Conservation (phyloP, 2,888 invertebrate genomes). For the Acanthosepion esculentum region DNA sequence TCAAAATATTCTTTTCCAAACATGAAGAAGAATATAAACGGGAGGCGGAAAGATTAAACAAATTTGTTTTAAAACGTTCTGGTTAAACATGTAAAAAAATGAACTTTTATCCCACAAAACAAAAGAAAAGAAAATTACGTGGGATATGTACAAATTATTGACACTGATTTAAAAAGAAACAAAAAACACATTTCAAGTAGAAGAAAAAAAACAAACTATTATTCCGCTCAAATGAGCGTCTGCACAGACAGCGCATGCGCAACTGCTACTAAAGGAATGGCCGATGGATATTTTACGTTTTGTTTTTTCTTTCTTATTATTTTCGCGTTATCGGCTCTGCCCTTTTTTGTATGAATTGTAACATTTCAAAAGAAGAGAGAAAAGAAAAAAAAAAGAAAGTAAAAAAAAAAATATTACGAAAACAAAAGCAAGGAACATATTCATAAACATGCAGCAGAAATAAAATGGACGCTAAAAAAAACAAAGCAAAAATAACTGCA, state of each 20-base stretch:
- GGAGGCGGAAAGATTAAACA: not conserved
- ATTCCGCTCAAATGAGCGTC: not conserved
- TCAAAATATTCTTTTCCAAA: not conserved
- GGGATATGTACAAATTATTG: not conserved
- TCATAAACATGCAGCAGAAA: not conserved
- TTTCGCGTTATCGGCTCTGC: not conserved
- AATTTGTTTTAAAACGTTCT: no score
- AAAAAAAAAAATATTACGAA: not conserved
- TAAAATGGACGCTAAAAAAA: not conserved
- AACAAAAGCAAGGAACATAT: not conserved
- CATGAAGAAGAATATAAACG: not conserved
- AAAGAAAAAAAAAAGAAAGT: not conserved
- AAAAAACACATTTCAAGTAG: not conserved
- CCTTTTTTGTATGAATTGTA: not conserved
- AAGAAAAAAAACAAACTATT: not conserved
- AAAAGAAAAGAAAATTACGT: not conserved
- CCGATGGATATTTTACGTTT: not conserved
- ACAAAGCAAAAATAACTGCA: not conserved
- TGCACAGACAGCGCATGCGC: not conserved
- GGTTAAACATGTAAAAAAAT: not conserved
- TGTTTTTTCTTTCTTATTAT: not conserved
- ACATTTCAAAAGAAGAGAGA: not conserved
- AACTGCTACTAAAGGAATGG: slow-evolving; percentile 2
- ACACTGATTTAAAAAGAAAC: not conserved
- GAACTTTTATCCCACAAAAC: not conserved